Evolutionary conservation across 2,888 invertebrate species (phyloP).

Genomic region (Pyrgus malvae): DNA sequence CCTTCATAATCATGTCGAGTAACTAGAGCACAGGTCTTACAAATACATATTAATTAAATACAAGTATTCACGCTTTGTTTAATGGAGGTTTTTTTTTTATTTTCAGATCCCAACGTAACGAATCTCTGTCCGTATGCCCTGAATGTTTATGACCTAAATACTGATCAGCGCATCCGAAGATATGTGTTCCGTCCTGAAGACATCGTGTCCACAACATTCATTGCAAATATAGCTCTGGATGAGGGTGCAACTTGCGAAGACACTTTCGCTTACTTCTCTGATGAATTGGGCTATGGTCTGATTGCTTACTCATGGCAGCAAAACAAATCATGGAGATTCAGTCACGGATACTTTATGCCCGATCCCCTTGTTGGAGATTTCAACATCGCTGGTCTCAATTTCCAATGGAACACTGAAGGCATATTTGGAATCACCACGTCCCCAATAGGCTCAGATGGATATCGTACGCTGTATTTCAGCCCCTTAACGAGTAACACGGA

Average conservation of each 20-base stretch:
- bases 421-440: constrained; percentile 90
- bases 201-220: constrained; percentile 89
- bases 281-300: constrained; percentile 91
- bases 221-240: constrained; percentile 93
- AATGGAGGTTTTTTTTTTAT: not conserved
- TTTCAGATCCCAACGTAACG: constrained; percentile 73
- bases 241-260: constrained; percentile 88
- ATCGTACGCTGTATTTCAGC: constrained; percentile 88
- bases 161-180: constrained; percentile 85
- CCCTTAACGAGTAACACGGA: constrained; percentile 90
- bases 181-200: constrained; percentile 87
- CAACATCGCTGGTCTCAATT: constrained; percentile 90
- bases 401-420: constrained; percentile 92
- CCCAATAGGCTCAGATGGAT: constrained; percentile 85
- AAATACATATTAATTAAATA: no score
- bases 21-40: no score
- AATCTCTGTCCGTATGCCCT: constrained; percentile 91
- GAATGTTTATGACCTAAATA: constrained; percentile 88
- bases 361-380: constrained; percentile 90
- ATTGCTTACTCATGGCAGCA: constrained; percentile 89
- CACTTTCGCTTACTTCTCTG: constrained; percentile 89
- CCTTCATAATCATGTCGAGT: no score
- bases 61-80: no score
- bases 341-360: constrained; percentile 90
- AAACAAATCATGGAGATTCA: constrained; percentile 90